phyloP scores from a whole-genome alignment of 1,140 invertebrate genomes.

The Antheraea pernyi region DNA sequence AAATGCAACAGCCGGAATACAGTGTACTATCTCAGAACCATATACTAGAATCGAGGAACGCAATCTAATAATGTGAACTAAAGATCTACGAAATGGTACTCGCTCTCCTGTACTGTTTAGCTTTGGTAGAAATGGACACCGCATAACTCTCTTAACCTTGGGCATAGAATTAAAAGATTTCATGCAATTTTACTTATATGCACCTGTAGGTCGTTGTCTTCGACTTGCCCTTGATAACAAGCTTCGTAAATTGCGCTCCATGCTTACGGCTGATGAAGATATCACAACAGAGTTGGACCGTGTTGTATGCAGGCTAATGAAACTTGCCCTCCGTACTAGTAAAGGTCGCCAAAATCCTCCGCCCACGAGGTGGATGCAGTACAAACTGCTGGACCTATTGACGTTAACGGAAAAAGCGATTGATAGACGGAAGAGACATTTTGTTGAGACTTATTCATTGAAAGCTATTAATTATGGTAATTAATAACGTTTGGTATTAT shows the following conservation, averaged over 20 bases:
- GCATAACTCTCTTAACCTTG: too few species aligned
- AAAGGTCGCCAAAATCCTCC: slow-evolving; percentile 33
- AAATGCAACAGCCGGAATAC: too few species aligned
- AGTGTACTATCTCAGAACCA: too few species aligned
- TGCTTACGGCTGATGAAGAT: slow-evolving; percentile 56
- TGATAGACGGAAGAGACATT: slow-evolving; percentile 42
- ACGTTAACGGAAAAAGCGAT: slow-evolving; percentile 62
- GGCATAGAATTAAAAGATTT: neutral
- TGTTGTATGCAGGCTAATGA: slow-evolving; percentile 59
- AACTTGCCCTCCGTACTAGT: slow-evolving; percentile 45
- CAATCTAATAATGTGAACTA: too few species aligned
- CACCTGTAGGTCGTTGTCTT: slow-evolving; percentile 41
- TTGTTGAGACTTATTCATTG: slow-evolving; percentile 40
- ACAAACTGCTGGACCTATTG: slow-evolving; percentile 60
- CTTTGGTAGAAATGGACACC: too few species aligned
- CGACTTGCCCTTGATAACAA: slow-evolving; percentile 54
- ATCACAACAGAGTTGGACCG: slow-evolving; percentile 53
- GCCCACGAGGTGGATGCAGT: slow-evolving; percentile 53
- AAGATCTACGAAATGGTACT: too few species aligned
- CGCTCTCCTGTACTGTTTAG: too few species aligned
- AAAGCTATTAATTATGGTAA: slow-evolving; percentile 46
- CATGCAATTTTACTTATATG: neutral
- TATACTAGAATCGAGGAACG: too few species aligned
- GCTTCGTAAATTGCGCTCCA: slow-evolving; percentile 46
- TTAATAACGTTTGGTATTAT: neutral